phyloP scores from a whole-genome alignment of 2,797 vertebrate genomes.

The Uromys caudimaculatus region DNA sequence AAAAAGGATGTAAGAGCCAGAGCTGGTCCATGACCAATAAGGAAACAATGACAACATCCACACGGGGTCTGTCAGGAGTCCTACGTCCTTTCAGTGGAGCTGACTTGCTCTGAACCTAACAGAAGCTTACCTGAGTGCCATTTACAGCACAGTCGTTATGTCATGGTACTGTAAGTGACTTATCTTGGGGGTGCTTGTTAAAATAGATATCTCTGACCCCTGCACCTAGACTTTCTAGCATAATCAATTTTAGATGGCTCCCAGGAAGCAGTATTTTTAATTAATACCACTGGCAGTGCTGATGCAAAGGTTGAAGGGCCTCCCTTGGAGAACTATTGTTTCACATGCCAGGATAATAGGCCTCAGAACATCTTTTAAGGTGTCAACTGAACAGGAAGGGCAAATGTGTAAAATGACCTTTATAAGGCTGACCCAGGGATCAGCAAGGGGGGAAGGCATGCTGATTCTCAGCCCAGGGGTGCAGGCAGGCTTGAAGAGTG shows the following conservation, averaged over 20 bases:
- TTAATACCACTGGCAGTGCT: background rate
- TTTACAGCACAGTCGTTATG: background rate
- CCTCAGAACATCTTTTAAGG: background rate
- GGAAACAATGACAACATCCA: background rate
- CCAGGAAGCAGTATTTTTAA: constrained; percentile 6
- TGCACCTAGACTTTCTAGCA: background rate
- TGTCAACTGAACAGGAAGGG: background rate
- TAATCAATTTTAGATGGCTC: background rate
- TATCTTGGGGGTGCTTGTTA: constrained; percentile 5
- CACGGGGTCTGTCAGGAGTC: background rate
- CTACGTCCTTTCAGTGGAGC: background rate
- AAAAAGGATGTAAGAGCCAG: background rate
- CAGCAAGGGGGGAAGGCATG: background rate
- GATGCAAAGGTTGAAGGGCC: background rate
- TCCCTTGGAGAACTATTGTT: constrained; percentile 43
- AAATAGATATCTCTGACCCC: background rate
- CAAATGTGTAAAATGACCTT: background rate
- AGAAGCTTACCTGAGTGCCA: background rate
- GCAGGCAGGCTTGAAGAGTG: background rate
- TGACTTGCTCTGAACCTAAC: background rate
- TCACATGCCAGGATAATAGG: background rate
- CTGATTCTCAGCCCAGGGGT: background rate
- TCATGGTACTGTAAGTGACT: background rate
- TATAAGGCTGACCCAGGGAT: background rate
- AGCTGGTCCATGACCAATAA: background rate